A percentile compares a stretch with the other conserved stretches of the same genome.
phyloP scores from a whole-genome alignment of 2,797 vertebrate species.

The Triplophysa bombifrons region DNA sequence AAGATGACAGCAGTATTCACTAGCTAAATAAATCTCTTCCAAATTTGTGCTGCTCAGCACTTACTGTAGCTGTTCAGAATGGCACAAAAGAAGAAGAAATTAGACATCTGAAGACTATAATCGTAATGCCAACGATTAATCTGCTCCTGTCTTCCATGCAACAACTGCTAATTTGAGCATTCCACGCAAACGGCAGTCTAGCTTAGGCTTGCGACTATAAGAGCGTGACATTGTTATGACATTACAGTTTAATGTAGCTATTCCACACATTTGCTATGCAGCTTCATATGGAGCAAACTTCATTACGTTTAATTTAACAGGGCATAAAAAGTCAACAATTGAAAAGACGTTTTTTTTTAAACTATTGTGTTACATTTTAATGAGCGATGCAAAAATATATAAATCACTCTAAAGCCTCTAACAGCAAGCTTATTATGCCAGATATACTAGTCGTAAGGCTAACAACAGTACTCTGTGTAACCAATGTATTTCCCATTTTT shows the following conservation, averaged over 20 bases:
- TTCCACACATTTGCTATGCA: slow-evolving; percentile 5
- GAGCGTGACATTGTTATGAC: slow-evolving; percentile 5
- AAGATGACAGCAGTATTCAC: slow-evolving; percentile 31
- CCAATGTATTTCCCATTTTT: not conserved
- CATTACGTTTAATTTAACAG: slow-evolving; percentile 17
- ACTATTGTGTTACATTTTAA: slow-evolving; percentile 1
- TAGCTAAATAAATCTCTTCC: slow-evolving; percentile 38
- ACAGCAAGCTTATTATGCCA: not conserved
- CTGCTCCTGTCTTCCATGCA: not conserved
- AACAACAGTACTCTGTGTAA: too few relatives aligned
- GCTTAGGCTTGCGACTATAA: not conserved
- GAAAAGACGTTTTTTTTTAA: not conserved
- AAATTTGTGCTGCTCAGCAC: slow-evolving; percentile 31
- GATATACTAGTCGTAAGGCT: too few relatives aligned
- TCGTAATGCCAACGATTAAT: slow-evolving; percentile 13
- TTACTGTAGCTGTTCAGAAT: slow-evolving; percentile 15
- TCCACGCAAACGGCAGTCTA: slow-evolving; percentile 11
- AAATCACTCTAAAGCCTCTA: too few relatives aligned
- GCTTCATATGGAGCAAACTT: not conserved
- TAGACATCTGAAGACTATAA: slow-evolving; percentile 28
- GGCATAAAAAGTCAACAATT: not conserved
- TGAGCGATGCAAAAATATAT: not conserved
- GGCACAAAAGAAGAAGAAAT: slow-evolving; percentile 16
- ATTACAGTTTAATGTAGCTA: slow-evolving; percentile 5
- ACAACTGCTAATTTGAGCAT: slow-evolving; percentile 6